Base-by-base conservation (phyloP, 2,113 vertebrate genomes). In the Ramphastos sulfuratus region DNA sequence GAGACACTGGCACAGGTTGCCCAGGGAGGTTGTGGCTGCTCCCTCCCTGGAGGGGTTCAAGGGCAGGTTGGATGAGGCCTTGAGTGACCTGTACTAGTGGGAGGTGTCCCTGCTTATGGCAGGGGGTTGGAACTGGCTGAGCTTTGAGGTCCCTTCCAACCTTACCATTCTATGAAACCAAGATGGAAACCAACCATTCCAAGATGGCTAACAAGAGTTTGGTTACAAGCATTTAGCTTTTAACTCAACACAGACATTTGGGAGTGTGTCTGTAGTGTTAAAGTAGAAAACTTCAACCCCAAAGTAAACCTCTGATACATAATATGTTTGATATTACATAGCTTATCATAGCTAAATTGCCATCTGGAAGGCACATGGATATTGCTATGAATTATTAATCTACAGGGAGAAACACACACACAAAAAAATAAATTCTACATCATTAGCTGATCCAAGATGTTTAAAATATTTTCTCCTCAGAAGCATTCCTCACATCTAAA, bases 331-430 rank as follows among this genome's bases (percentile, higher is more conserved):
- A 98, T 97, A 25, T 93, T 97, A 74, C 91, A 75, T 63, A 96
- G 92, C n/a, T 97, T 97, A 56, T 97, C 97, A 31, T 64, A 92
- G 35, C 89, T 85, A 61, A 89, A 97, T 48, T 95, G 96, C 97
- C 98, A 98, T 95, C 96, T 97, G 96, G 98, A 98, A 94, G 97
- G 96, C 89, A 97, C 97, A 59, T 79, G 39, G 71, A 98, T 96
- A 89, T 93, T 95, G 92, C 97, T 98, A 70, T 98, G 98, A 91
- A 98, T 97, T 95, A 98, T 97, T 97, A 95, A 98, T 98, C 98
- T 98, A 95, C 56, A 98, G 85, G 37, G 37, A 39, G 37, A 39
- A 4, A 39, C 37, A 39, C 37, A 39, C 37, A 39, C 37, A 39
- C 37, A 91, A 7, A 95, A 83, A 82, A 93, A 80, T 90, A 86